A percentile compares a stretch with the other conserved stretches of the same genome.
These are phyloP conservation scores for Coptotermes formosanus DNA, from an alignment of 1,140 invertebrate genomes.

Conservation along the genomic window DNA sequence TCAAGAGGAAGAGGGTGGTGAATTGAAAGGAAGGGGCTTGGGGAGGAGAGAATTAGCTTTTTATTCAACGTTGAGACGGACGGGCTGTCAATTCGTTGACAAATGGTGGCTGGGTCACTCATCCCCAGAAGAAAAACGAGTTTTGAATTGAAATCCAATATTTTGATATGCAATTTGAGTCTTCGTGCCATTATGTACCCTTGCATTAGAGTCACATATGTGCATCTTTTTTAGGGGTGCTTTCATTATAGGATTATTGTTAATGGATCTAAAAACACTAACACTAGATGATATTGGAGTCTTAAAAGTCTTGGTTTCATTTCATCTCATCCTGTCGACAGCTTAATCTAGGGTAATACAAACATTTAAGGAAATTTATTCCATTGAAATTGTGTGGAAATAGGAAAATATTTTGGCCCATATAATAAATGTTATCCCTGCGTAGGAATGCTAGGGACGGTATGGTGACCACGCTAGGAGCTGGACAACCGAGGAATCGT, in stretches of 20 bases:
- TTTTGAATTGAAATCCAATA: slow-evolving; percentile 55
- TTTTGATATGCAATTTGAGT: slow-evolving; percentile 34
- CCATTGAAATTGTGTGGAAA: too few species aligned
- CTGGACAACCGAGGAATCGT: too few species aligned
- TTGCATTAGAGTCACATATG: background rate
- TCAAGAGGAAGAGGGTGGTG: background rate
- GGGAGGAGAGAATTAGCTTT: slow-evolving; percentile 15
- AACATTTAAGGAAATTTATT: too few species aligned
- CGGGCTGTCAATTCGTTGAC: slow-evolving; percentile 33
- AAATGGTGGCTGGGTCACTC: slow-evolving; percentile 44
- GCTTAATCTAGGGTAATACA: too few species aligned
- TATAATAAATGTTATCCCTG: too few species aligned
- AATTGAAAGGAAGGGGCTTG: background rate
- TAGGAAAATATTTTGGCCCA: too few species aligned
- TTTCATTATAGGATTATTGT: slow-evolving; percentile 16
- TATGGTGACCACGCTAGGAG: too few species aligned
- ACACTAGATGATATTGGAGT: background rate
- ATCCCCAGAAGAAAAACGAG: slow-evolving; percentile 49
- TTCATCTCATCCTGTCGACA: too few species aligned
- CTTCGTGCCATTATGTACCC: slow-evolving; percentile 1
- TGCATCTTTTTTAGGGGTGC: background rate
- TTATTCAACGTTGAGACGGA: slow-evolving; percentile 19
- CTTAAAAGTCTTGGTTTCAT: background rate
- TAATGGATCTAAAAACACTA: background rate
- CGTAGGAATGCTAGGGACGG: too few species aligned